Evolutionary conservation across 2,113 vertebrate species (phyloP), one percentile per base, ranked within the genome.

Genomic region (Morphnarchus princeps): DNA sequence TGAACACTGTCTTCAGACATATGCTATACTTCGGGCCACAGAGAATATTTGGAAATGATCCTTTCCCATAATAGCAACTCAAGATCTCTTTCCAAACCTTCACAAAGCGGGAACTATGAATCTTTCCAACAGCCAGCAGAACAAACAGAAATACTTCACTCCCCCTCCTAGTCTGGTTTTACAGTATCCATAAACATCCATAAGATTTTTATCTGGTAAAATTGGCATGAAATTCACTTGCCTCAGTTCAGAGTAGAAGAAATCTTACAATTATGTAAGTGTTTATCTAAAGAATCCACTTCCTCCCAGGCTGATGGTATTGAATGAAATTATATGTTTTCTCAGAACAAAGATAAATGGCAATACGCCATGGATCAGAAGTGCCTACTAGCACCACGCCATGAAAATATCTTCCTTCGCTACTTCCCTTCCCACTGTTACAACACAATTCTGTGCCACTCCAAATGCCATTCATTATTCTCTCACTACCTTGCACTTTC

Each of bases 361-460:
- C 17, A 84, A 59, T 2, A 82, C 29, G 10, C 16, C 10, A 42
- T 19, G 15, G 9, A 52, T 32, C 26, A 81, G 16, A 84, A 78
- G 36, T 36, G 28, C 50, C 28, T 70, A 38, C 45, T 38, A 69
- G 43, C 32, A 43, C 21, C 0, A 0, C 6, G 3, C 15, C 52
- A 34, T 36, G 38, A 73, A 87, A 81, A 62, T 32, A 3, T 42
- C 13, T 69, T 88, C 52, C 22, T 87, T 59, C 29, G 16, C 26
- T 65, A 31, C 34, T 62, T 82, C 52, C 8, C 13, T 91, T 91
- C 49, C 52, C 43, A 88, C 40, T 57, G 16, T 54, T 87, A 29
- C 24, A 80, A 49, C 15, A 52, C 34, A 90, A 17, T 57, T 73
- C 42, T 29, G 20, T 50, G 18, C 50, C 42, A 45, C 40, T 82